These are phyloP conservation scores for Antechinus stuartii DNA, from an alignment of 2,113 vertebrate species.

Conservation along the genomic window DNA sequence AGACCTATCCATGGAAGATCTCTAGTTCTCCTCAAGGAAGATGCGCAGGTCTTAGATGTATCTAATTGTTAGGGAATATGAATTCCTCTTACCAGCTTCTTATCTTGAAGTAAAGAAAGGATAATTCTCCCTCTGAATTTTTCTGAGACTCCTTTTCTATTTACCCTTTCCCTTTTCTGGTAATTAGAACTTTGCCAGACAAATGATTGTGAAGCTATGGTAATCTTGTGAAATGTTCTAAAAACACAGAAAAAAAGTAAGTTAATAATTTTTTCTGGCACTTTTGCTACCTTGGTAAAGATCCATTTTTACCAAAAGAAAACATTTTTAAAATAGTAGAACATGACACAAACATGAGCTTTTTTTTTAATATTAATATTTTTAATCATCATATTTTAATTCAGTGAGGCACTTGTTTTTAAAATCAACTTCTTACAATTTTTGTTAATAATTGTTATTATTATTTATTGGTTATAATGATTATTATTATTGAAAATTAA, in stretches of 20 bases:
- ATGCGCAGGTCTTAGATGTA: not conserved
- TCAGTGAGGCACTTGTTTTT: not conserved
- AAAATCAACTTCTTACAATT: not conserved
- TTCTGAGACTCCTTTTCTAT: not conserved
- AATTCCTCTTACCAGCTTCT: not conserved
- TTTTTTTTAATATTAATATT: too few relatives aligned
- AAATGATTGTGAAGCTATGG: not conserved
- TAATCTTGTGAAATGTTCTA: not conserved
- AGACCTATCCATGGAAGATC: not conserved
- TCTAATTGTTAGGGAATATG: not conserved
- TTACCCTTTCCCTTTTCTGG: not conserved
- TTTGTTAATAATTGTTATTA: not conserved
- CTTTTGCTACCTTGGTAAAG: not conserved
- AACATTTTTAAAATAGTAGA: not conserved
- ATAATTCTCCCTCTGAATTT: not conserved
- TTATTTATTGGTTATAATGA: too few relatives aligned
- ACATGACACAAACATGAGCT: not conserved
- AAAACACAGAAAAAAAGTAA: not conserved
- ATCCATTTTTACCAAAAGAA: not conserved
- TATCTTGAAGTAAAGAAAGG: not conserved
- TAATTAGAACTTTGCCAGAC: not conserved
- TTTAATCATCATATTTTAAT: not conserved
- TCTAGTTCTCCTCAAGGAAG: too few relatives aligned
- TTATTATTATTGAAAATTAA: too few relatives aligned
- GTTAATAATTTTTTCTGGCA: not conserved